Evolutionary conservation across 2,888 invertebrate genomes (phyloP), one percentile per base, ranked within the genome.

Genomic region (Noctuana brunneofusca): DNA sequence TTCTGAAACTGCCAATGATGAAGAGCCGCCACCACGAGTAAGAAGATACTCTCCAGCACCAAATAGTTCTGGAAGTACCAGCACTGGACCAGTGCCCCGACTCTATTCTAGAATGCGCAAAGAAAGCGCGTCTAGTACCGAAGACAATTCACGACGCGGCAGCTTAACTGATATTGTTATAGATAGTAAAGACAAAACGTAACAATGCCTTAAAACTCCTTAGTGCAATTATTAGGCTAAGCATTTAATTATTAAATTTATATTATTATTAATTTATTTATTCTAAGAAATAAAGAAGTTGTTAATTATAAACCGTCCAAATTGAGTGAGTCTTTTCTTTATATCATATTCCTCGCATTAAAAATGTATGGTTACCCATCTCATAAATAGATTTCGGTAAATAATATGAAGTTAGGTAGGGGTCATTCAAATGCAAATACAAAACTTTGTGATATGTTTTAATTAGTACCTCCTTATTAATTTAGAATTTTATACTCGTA

Each of bases 91-190:
- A 22, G 84, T 91, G 6, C 85, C 87, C 9, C 83, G 91, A 73
- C 80, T 89, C n/a, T 91, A 82, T 66, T 86, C 89, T 1, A 81
- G 89, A 62, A 83, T 87, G 68, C 82, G 88, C 43, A 89, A 86
- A 73, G 91, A 91, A 59, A 89, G 84, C 69, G 69, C 72, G 18
- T 73, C 69, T 65, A 80, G 73, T 50, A 68, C 65, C 58, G 76
- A 75, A 64, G 88, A 87, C 66, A 75, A 72, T 63, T 85, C 86
- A 2, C 83, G 92, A 70, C 83, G 91, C 55, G 80, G 82, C 59
- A 92, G 92, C 74, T 75, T 92, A 67, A 92, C 89, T 48, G 92
- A 92, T 70, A 76, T 92, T 73, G 89, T 89, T 67, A 87, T 92
- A 76, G 92, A 92, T 65, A 83, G 86, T 70, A 89, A 88, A 82